Evolutionary conservation across 2,113 vertebrate species (phyloP).

Genomic region (Myrmecophaga tridactyla): DNA sequence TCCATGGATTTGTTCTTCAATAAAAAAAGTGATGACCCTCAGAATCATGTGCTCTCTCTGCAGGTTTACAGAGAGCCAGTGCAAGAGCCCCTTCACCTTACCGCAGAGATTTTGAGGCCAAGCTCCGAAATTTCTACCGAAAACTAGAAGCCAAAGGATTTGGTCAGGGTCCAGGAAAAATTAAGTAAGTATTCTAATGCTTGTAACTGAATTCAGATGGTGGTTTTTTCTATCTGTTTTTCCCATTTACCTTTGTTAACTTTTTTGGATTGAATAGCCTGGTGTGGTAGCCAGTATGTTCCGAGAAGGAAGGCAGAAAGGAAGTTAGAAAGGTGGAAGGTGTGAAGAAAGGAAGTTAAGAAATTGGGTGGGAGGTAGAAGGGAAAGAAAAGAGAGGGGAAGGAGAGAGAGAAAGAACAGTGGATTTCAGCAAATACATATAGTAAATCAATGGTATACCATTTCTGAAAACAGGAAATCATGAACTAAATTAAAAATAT

Average conservation of each 20-base stretch:
- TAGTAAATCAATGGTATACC: neutral
- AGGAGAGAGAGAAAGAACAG: neutral
- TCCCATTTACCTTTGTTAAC: neutral
- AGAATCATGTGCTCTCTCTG: constrained; percentile 15
- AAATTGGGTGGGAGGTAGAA: neutral
- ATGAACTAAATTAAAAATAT: neutral
- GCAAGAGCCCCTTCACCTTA: constrained; percentile 96
- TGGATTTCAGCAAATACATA: neutral
- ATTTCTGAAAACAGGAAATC: constrained; percentile 6
- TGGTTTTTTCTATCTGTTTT: neutral
- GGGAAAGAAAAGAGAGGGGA: neutral
- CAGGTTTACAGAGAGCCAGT: constrained; percentile 93
- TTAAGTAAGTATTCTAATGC: constrained; percentile 90
- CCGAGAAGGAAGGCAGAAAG: neutral
- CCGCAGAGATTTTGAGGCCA: constrained; percentile 98
- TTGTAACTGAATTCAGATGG: neutral
- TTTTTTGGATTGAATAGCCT: neutral
- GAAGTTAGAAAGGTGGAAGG: neutral
- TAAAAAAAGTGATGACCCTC: neutral
- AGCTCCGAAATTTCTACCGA: constrained; percentile 98
- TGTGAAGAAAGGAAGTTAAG: neutral
- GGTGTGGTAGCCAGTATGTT: neutral
- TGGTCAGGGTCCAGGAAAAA: constrained; percentile 98
- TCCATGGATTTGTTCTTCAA: neutral
- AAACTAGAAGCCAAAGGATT: constrained; percentile 99